Evolutionary conservation across 1,140 invertebrate genomes (phyloP), one percentile per base, ranked within the genome.

Genomic region (Lethocerus indicus): DNA sequence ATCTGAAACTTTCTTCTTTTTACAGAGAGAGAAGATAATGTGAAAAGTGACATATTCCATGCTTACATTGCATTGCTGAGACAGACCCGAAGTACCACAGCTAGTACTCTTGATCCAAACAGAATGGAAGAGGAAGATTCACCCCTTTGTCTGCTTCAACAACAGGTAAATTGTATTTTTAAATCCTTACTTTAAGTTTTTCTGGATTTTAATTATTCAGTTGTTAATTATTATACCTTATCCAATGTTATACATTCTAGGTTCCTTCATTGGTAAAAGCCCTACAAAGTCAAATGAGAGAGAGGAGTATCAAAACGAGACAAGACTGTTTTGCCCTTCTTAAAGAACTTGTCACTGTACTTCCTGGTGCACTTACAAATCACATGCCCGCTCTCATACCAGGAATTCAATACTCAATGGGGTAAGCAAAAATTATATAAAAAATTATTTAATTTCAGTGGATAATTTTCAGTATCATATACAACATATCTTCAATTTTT

Each of bases 11-110:
- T 51, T 47, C 13, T 21, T 49, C 28, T 3, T 50, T 35, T 70
- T 67, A 53, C 63, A 81, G 95, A 98, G 67, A 75, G 95, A 35
- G 95, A 98, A 69, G 95, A 98, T 68, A 98, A 95, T 66, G 95
- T 98, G 0, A 96, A 96, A 64, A 90, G 88, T 37, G 95, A 98
- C 61, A 93, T 98, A 41, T 90, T 98, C 60, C 87, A 92, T 59
- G 91, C 91, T 0, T 98, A 95, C 61, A 86, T 94, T 46, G 86
- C 90, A 1, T 65, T 98, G n/a, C 62, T 98, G 44, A 74, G 82
- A 54, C 90, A 93, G 64, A 94, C 91, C 0, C 78, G 80, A 51
- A 78, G 84, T 0, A 73, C 80, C 24, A 70, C 76, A 3, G 70
- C 71, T 26, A 64, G 75, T 9, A 67, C 66, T 26, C 66, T 74